Base-by-base conservation (phyloP, 2,113 vertebrate species). In the Callionymus lyra region DNA sequence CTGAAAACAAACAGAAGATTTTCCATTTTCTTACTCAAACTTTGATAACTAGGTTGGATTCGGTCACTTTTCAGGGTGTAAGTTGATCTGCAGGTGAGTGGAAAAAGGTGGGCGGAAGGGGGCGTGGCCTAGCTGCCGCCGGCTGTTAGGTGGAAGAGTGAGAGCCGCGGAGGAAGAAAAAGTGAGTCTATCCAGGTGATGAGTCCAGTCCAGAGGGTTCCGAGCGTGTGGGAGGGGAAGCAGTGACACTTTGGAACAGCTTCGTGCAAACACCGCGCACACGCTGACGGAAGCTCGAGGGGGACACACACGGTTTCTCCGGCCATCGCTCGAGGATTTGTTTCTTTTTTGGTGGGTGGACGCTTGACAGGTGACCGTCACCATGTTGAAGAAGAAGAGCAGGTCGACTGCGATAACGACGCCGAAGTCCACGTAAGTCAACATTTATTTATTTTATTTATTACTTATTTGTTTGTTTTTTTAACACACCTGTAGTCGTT, bases 381-480 rank as follows among this genome's bases (percentile, higher is more conserved):
- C 16, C 44, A 84, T 83, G 81, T 73, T 81, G n/a, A 79, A 56
- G 49, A 83, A 35, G 13, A 84, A 68, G 46, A 63, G 6, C 14
- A 83, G 77, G 47, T 39, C 45, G 48, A 68, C 19, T 9, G 1
- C 14, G 0, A 71, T 81, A 15, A 75, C 66, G 34, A 57, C 45
- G 1, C 48, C 58, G 0, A 81, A 76, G 16, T 0, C 53, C 2
- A 6, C 32, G 77, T 80, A 19, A 79, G 73, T 70, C 8, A 6
- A 1, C n/a, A 19, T 14, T 39, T 6, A 6, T 5, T 33, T 6
- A 32, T 4, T n/a, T n/a, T n/a, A n/a, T n/a, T n/a, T n/a, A n/a
- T n/a, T n/a, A n/a, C n/a, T n/a, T n/a, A n/a, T n/a, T n/a, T n/a
- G n/a, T n/a, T n/a, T n/a, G n/a, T n/a, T n/a, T n/a, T n/a, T n/a